These are phyloP conservation scores for Leuctra nigra DNA, from an alignment of 2,888 invertebrate species.

Conservation along the genomic window DNA sequence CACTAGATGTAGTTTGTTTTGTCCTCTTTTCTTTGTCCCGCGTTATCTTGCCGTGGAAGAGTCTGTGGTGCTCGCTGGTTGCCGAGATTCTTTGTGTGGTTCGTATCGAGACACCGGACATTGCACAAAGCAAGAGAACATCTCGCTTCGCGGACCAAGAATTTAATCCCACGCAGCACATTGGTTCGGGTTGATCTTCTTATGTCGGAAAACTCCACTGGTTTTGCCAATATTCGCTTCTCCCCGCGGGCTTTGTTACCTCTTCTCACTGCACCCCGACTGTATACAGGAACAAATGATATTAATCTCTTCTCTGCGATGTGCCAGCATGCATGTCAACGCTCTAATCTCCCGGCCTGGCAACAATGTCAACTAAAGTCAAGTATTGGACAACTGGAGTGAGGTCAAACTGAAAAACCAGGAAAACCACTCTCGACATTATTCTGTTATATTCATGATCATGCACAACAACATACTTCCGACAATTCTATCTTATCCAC, in stretches of 20 bases:
- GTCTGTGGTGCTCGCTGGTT: background rate
- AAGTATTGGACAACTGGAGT: too few species aligned
- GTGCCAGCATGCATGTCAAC: too few species aligned
- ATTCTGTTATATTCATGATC: too few species aligned
- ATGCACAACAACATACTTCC: too few species aligned
- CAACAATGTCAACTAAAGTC: too few species aligned
- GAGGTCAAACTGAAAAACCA: too few species aligned
- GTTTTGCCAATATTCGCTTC: background rate
- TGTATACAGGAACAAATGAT: too few species aligned
- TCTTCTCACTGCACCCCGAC: background rate
- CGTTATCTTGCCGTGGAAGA: background rate
- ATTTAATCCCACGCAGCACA: background rate
- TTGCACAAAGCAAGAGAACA: background rate
- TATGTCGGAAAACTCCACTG: background rate
- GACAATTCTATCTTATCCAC: too few species aligned
- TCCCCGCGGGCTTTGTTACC: background rate
- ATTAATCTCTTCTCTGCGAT: too few species aligned
- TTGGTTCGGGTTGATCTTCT: background rate
- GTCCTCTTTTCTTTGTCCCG: background rate
- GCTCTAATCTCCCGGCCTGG: too few species aligned
- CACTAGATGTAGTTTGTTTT: background rate
- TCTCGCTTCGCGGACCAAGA: background rate
- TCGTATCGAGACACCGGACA: conserved; percentile 5
- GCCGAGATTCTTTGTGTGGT: background rate
- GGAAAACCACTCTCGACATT: too few species aligned